Evolutionary conservation across 2,797 vertebrate genomes (phyloP).

Genomic region (Oophaga sylvatica): DNA sequence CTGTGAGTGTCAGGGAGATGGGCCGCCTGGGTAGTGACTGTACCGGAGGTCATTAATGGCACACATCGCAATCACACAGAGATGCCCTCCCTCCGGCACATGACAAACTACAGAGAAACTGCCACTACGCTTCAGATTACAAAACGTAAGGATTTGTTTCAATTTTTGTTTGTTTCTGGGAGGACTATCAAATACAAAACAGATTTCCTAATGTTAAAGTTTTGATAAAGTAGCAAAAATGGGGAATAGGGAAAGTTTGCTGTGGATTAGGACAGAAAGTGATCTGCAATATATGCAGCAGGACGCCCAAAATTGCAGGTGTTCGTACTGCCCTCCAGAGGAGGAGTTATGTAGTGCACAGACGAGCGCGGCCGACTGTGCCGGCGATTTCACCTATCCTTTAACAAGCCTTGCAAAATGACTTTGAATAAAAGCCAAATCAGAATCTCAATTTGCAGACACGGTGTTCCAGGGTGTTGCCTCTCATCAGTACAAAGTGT

Average conservation of each 20-base stretch:
- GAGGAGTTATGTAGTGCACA: background rate
- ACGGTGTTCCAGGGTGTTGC: no score
- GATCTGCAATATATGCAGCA: background rate
- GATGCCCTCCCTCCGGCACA: constrained; percentile 8
- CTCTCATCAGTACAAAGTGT: no score
- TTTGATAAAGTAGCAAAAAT: background rate
- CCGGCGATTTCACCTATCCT: no score
- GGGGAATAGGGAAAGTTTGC: background rate
- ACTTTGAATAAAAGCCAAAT: no score
- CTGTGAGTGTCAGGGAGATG: constrained; percentile 43
- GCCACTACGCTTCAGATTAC: background rate
- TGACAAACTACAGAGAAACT: background rate
- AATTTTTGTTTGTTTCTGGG: no score
- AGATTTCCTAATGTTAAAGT: background rate
- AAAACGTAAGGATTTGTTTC: background rate
- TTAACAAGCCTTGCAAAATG: no score
- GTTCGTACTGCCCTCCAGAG: background rate
- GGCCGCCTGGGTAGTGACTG: constrained; percentile 38
- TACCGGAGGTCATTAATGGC: constrained; percentile 30
- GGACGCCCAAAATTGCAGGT: background rate
- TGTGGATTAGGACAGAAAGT: background rate
- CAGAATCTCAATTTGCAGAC: no score
- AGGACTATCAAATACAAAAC: background rate
- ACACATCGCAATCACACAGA: constrained; percentile 13
- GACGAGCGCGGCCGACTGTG: no score